A percentile compares a stretch with the other conserved stretches of the same genome.
Conservation (phyloP, 2,797 vertebrate species). For the Etheostoma perlongum region DNA sequence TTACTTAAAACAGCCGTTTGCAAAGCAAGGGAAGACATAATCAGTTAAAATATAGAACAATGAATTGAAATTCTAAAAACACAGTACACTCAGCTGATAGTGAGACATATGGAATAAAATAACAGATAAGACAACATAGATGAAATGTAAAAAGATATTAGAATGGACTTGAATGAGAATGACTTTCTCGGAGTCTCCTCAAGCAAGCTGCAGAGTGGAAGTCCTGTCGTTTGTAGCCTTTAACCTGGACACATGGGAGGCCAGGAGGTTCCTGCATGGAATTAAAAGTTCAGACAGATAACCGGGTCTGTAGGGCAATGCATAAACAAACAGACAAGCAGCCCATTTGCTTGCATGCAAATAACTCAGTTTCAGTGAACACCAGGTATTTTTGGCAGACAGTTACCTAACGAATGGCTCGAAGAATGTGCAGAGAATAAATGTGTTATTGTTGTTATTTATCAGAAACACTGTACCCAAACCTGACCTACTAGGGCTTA, state of each 20-base stretch:
- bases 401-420: not conserved
- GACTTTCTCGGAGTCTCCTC: not conserved
- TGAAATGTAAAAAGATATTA: not conserved
- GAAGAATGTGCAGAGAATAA: not conserved
- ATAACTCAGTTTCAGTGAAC: not conserved
- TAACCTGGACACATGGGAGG: not conserved
- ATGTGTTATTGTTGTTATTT: not conserved
- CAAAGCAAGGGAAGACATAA: not conserved
- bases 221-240: conserved; percentile 2
- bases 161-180: not conserved
- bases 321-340: not conserved
- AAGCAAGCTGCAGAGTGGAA: not conserved
- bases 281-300: conserved; percentile 3
- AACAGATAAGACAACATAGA: too few relatives aligned
- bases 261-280: not conserved
- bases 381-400: conserved; percentile 1
- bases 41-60: not conserved
- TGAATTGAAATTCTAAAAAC: not conserved
- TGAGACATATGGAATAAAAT: too few relatives aligned
- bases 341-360: conserved; percentile 6
- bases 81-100: too few relatives aligned
- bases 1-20: not conserved
- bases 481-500: not conserved
- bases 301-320: not conserved
- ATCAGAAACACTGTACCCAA: not conserved